phyloP scores from a whole-genome alignment of 2,113 vertebrate species.

The Eulacestoma nigropectus region DNA sequence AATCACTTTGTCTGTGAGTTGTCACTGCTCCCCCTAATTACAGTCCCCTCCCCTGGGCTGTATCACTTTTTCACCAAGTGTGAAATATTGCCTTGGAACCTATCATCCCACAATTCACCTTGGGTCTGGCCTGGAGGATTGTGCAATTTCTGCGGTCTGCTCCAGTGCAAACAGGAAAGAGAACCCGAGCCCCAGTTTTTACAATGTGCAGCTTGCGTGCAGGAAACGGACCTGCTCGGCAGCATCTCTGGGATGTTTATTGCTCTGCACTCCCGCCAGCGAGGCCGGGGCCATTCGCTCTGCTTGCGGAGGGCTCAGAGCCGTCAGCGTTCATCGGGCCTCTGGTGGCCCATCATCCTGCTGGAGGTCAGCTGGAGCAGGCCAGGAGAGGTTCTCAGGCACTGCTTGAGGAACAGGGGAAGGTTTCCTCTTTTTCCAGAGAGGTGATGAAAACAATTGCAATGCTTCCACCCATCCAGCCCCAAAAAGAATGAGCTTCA shows the following conservation, averaged over 20 bases:
- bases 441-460: not conserved
- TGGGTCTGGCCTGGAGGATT: slow-evolving; percentile 3
- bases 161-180: slow-evolving; percentile 63
- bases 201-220: slow-evolving; percentile 55
- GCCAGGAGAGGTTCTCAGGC: not conserved
- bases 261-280: not conserved
- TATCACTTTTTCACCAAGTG: slow-evolving; percentile 50
- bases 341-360: not conserved
- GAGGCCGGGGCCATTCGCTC: not conserved
- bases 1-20: slow-evolving; percentile 13
- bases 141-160: slow-evolving; percentile 25
- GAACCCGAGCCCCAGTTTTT: slow-evolving; percentile 19
- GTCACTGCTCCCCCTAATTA: slow-evolving; percentile 26
- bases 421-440: not conserved
- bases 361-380: not conserved
- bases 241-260: slow-evolving; percentile 21
- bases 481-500: not conserved
- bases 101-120: not conserved
- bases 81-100: slow-evolving; percentile 43
- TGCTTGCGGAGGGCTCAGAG: not conserved
- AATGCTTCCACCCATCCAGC: not conserved
- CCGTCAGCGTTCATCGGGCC: rapidly evolving
- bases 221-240: not conserved
- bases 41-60: not conserved
- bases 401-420: not conserved